These are phyloP conservation scores for Anthoptus insignis DNA, from an alignment of 2,888 invertebrate species.

Conservation along the genomic window DNA sequence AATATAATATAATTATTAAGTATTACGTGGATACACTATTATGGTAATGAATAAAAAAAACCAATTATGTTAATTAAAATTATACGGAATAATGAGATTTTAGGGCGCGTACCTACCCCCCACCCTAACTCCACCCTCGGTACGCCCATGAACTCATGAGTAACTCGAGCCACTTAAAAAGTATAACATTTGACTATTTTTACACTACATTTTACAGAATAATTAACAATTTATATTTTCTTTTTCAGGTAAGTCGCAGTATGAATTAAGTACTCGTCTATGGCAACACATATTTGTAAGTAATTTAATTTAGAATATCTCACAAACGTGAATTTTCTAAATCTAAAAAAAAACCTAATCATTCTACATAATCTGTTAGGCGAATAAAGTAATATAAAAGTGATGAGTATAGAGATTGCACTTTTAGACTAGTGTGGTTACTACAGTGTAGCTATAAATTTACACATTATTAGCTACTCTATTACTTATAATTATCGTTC, in stretches of 20 bases:
- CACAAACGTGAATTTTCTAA: no score
- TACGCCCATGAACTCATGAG: no score
- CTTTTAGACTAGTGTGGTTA: neutral
- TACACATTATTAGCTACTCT: slow-evolving; percentile 10
- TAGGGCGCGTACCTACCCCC: no score
- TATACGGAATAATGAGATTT: no score
- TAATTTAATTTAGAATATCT: neutral
- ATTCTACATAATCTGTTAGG: neutral
- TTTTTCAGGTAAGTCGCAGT: slow-evolving; percentile 31
- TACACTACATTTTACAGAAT: slow-evolving; percentile 7
- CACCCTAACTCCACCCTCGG: no score
- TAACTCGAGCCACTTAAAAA: no score
- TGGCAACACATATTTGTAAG: slow-evolving; percentile 6
- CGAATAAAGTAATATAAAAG: neutral
- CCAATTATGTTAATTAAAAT: no score
- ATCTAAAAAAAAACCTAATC: neutral
- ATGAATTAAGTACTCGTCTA: neutral
- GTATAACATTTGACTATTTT: no score
- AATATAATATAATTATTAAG: no score
- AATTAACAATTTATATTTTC: slow-evolving; percentile 15
- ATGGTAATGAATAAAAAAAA: no score
- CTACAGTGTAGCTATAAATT: neutral
- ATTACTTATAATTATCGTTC: slow-evolving; percentile 12
- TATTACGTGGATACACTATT: no score
- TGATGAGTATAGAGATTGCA: neutral